A percentile compares a stretch with the other conserved stretches of the same genome.
These are phyloP conservation scores for Leptura quadrifasciata DNA, from an alignment of 2,888 invertebrate species.

Conservation along the genomic window DNA sequence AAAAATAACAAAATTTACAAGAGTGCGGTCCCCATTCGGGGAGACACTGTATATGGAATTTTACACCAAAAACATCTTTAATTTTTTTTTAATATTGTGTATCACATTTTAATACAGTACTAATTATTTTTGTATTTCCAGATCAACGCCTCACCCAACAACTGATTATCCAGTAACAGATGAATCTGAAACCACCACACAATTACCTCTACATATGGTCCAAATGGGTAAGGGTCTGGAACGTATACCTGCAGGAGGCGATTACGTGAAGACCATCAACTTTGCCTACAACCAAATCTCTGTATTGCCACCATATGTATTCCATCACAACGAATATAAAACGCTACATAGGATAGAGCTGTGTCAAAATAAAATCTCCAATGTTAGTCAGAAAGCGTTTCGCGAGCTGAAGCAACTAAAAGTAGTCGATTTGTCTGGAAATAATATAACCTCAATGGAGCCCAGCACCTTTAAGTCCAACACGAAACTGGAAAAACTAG, in stretches of 20 bases:
- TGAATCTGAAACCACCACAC: background rate
- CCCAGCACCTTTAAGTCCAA: constrained; percentile 67
- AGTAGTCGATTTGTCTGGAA: constrained; percentile 68
- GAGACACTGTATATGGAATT: too few species aligned
- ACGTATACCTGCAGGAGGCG: constrained; percentile 64
- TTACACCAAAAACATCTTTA: too few species aligned
- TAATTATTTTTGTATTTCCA: constrained; percentile 18
- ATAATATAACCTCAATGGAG: constrained; percentile 66
- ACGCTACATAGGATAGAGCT: constrained; percentile 65
- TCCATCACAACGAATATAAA: constrained; percentile 66
- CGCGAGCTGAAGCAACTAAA: constrained; percentile 65
- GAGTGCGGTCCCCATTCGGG: too few species aligned
- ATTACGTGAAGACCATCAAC: constrained; percentile 60
- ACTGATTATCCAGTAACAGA: background rate
- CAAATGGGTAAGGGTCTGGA: constrained; percentile 60
- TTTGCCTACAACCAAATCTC: constrained; percentile 68
- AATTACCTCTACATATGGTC: constrained; percentile 16
- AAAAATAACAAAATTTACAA: too few species aligned
- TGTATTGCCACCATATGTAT: constrained; percentile 63
- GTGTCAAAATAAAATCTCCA: constrained; percentile 66
- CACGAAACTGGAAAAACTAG: constrained; percentile 65
- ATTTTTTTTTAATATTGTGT: too few species aligned
- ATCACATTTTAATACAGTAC: too few species aligned
- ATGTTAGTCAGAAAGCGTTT: constrained; percentile 66
- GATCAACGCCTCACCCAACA: constrained; percentile 9